Evolutionary conservation across 92 coral and sea anemone genomes (phyloP), one percentile per base, ranked within the genome.

Genomic region (Parazoanthus atlanticus): DNA sequence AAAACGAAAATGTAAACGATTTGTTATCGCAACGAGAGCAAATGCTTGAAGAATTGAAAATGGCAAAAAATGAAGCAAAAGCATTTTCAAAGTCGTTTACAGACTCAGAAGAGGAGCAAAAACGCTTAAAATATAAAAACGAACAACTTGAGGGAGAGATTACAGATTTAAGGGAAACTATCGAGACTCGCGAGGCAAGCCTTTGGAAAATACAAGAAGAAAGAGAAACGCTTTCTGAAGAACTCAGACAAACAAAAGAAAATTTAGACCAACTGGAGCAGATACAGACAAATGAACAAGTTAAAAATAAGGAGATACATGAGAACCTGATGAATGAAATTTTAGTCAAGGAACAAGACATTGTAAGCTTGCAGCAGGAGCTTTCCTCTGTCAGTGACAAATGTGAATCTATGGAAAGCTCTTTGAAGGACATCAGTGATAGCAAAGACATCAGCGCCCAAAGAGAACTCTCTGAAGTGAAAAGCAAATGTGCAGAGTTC

Each of bases 331-430:
- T 82, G 85, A 85, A 95, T 25, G 98, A 93, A 81, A 70, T 89
- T 30, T 49, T 88, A 38, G 91, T 88, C 13, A 95, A 92, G 58
- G 98, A 93, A 47, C 89, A 82, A 43, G 93, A 92, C 34, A 86
- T 95, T 85, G 81, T 78, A 28, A 88, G 83, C 79, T 78, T 95
- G 78, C 96, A 95, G 66, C 88, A 93, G 31, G 95, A 95, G 83
- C 80, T 93, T 73, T 76, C 79, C 6, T 74, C 64, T 75, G 26
- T 89, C 71, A 86, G 86, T 67, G 90, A 81, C 65, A 90, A 92
- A 47, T 85, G 83, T 32, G 85, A 72, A 31, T 52, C 74, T 74
- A 73, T 91, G 46, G 64, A 85, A 74, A 3, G 75, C 19, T 80
- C 76, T 41, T 69, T 73, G 16, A 56, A 89, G 3, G 79, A 70